phyloP scores from a whole-genome alignment of 2,113 vertebrate genomes.

The Scophthalmus maximus region DNA sequence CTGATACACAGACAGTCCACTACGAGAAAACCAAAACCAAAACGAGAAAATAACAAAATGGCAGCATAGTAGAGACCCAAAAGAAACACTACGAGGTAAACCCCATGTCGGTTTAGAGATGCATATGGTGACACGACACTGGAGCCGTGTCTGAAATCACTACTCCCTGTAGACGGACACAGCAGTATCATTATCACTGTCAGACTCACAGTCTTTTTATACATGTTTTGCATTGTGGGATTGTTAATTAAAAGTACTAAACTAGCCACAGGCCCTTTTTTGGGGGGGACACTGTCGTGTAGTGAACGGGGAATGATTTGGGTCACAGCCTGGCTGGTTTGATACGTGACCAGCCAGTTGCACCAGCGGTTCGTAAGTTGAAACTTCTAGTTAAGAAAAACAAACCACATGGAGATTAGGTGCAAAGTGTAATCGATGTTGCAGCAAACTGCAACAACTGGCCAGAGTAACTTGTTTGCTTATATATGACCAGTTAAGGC shows the following conservation, averaged over 20 bases:
- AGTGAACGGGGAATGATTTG: not conserved
- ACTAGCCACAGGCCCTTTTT: not conserved
- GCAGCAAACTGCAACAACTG: not conserved
- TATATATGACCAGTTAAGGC: not conserved
- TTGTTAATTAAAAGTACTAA: not conserved
- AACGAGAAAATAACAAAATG: slow-evolving; percentile 54
- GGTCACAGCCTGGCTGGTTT: not conserved
- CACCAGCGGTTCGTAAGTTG: slow-evolving; percentile 35
- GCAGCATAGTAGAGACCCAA: slow-evolving; percentile 67
- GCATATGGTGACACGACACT: slow-evolving; percentile 68
- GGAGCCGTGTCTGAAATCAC: not conserved
- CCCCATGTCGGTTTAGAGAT: slow-evolving; percentile 76
- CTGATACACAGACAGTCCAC: slow-evolving; percentile 77
- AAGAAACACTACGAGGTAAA: slow-evolving; percentile 69
- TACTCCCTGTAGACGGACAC: not conserved
- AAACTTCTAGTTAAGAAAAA: not conserved
- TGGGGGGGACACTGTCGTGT: not conserved
- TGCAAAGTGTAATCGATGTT: no score
- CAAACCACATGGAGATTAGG: not conserved
- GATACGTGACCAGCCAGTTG: slow-evolving; percentile 14
- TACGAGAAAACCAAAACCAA: slow-evolving; percentile 73
- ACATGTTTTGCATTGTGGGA: not conserved
- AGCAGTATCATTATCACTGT: not conserved
- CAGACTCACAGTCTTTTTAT: not conserved
- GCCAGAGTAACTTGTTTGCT: not conserved